Conservation (phyloP, 1,140 invertebrate species). For the Achroia grisella region DNA sequence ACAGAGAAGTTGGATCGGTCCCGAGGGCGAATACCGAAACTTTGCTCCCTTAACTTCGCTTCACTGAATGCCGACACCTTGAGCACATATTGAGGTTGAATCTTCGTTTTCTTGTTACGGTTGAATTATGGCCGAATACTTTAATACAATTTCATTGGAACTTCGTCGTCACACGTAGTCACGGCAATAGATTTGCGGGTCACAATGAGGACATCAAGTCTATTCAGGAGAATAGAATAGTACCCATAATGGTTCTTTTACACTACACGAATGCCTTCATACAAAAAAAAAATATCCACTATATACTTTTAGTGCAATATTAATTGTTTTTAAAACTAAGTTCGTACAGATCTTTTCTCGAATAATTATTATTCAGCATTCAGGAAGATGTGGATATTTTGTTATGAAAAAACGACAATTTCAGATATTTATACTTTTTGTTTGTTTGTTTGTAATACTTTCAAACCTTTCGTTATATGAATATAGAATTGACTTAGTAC, state of each 20-base stretch:
- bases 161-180: slow-evolving; percentile 17
- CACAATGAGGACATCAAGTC: slow-evolving; percentile 13
- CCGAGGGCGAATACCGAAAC: slow-evolving; percentile 56
- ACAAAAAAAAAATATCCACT: too few species aligned
- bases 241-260: not conserved
- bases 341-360: too few species aligned
- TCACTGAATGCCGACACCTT: slow-evolving; percentile 59
- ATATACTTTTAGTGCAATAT: too few species aligned
- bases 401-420: too few species aligned
- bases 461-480: too few species aligned
- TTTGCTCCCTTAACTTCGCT: slow-evolving; percentile 62
- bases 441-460: too few species aligned
- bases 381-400: too few species aligned
- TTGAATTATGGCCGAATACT: slow-evolving; percentile 57
- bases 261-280: not conserved
- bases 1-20: slow-evolving; percentile 63
- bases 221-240: slow-evolving; percentile 12
- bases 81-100: slow-evolving; percentile 66
- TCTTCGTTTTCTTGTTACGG: slow-evolving; percentile 57
- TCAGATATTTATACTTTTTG: too few species aligned
- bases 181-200: slow-evolving; percentile 6
- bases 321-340: too few species aligned
- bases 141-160: slow-evolving; percentile 48
- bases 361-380: too few species aligned
- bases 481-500: too few species aligned